Conservation (phyloP, 2,797 vertebrate species). For the Columba guinea region DNA sequence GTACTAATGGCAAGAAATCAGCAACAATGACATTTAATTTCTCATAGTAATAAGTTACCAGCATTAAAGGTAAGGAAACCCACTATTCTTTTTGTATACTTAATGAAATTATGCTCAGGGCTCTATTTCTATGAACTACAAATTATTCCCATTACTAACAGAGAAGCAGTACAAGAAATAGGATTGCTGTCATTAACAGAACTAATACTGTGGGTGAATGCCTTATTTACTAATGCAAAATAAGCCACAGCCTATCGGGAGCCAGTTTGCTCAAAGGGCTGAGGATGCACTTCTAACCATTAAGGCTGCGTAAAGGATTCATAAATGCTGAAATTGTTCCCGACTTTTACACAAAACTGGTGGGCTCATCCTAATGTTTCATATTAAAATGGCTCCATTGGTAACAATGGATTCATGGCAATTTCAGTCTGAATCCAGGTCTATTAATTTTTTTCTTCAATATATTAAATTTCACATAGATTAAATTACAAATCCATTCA, state of each 20-base stretch:
- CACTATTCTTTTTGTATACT: slow-evolving; percentile 33
- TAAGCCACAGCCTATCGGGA: slow-evolving; percentile 17
- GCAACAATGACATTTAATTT: slow-evolving; percentile 3
- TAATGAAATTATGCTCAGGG: slow-evolving; percentile 48
- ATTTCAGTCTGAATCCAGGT: neutral
- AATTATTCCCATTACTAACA: slow-evolving; percentile 20
- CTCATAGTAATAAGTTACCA: neutral
- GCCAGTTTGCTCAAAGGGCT: neutral
- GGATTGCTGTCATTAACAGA: neutral
- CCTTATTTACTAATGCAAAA: slow-evolving; percentile 15
- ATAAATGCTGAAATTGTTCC: neutral
- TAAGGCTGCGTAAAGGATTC: neutral
- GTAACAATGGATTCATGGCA: neutral
- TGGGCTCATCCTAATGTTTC: neutral
- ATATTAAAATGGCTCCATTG: neutral
- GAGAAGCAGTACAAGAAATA: neutral
- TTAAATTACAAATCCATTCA: neutral
- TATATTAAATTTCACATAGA: neutral
- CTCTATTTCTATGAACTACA: neutral
- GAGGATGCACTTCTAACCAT: neutral
- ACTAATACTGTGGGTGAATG: neutral
- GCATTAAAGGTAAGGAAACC: neutral
- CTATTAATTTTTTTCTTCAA: neutral
- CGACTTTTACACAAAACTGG: neutral
- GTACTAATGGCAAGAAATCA: neutral